These are phyloP conservation scores for Lottia gigantea DNA, from an alignment of 2,888 invertebrate genomes.

Conservation along the genomic window DNA sequence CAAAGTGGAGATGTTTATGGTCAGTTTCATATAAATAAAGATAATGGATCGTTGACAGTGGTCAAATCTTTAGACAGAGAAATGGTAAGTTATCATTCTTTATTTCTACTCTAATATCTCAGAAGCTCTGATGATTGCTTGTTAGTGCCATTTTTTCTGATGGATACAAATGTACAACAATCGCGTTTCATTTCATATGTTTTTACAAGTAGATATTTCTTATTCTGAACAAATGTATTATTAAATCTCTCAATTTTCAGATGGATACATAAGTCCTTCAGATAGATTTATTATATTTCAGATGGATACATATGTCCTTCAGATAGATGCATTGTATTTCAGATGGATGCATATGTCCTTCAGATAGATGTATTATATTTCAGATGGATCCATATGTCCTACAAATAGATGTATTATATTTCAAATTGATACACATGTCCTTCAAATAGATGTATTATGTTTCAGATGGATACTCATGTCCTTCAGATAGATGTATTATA, in stretches of 20 bases:
- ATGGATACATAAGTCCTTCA: background rate
- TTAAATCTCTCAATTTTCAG: no score
- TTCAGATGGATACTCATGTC: slow-evolving; percentile 73
- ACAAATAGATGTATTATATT: slow-evolving; percentile 72
- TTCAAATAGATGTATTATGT: no score
- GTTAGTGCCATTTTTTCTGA: no score
- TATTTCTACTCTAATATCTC: no score
- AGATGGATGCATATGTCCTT: slow-evolving; percentile 47
- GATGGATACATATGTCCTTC: slow-evolving; percentile 2
- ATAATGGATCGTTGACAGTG: slow-evolving; percentile 75
- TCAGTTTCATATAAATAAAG: slow-evolving; percentile 54
- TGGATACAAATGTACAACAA: no score
- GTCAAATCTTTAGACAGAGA: slow-evolving; percentile 84
- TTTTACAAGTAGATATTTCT: no score
- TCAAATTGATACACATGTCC: no score
- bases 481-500: slow-evolving; percentile 84
- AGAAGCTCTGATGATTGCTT: no score
- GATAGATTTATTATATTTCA: no score
- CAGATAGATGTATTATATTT: slow-evolving; percentile 23
- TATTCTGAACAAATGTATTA: no score
- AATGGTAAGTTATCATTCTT: slow-evolving; percentile 71
- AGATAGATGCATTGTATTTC: slow-evolving; percentile 30
- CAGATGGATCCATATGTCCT: slow-evolving; percentile 77
- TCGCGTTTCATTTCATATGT: no score
- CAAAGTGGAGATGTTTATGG: slow-evolving; percentile 46